Percentiles rank a stretch among this genome's conserved stretches.
phyloP scores from a whole-genome alignment of 2,888 invertebrate genomes.

The Corythucha ciliata region DNA sequence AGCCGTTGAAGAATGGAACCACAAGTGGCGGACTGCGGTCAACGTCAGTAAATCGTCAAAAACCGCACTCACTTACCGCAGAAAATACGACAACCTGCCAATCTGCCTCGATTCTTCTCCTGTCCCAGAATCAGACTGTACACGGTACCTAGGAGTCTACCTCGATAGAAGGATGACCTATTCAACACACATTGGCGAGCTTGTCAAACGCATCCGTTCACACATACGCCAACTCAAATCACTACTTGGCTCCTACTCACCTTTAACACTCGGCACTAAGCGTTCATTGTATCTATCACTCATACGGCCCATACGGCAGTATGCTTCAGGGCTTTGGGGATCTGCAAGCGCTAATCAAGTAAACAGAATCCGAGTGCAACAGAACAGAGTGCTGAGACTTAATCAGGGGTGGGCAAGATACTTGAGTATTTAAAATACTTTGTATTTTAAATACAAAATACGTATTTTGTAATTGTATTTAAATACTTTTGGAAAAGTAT shows the following conservation, averaged over 20 bases:
- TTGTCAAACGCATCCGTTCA: too few species aligned
- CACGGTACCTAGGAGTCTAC: slow-evolving; percentile 4
- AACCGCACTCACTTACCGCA: slow-evolving; percentile 3
- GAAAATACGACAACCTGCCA: slow-evolving; percentile 2
- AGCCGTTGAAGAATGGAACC: neutral
- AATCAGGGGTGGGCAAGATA: too few species aligned
- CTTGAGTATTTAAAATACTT: too few species aligned
- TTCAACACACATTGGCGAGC: neutral
- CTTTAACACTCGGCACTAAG: neutral
- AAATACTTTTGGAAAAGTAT: too few species aligned
- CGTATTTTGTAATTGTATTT: too few species aligned
- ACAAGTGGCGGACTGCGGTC: slow-evolving; percentile 1
- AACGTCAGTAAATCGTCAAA: neutral
- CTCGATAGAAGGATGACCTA: slow-evolving; percentile 1
- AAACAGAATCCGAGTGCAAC: neutral
- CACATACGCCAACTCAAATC: too few species aligned
- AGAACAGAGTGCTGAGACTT: neutral
- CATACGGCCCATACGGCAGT: too few species aligned
- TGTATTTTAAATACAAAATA: too few species aligned
- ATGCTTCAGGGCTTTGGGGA: too few species aligned
- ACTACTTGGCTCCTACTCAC: too few species aligned
- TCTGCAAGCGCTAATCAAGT: neutral
- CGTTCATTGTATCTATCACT: too few species aligned
- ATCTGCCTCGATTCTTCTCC: neutral
- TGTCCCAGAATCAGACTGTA: neutral